Evolutionary conservation across 2,797 vertebrate species (phyloP), one percentile per base, ranked within the genome.

Genomic region (Rhadinocentrus ornatus): DNA sequence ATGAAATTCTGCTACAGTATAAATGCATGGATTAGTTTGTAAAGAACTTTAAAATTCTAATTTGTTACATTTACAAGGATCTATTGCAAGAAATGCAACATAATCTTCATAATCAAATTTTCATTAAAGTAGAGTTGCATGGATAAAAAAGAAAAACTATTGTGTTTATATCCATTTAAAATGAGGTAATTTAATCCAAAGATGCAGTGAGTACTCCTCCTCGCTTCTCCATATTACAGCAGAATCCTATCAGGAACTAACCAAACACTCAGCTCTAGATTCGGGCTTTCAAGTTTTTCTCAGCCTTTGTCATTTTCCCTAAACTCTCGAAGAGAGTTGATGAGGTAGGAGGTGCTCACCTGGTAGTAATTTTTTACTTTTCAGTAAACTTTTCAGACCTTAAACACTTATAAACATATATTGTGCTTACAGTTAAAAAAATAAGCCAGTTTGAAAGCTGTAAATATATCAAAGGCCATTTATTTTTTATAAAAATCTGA

Each of bases 391-490:
- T n/a, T n/a, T n/a, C n/a, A n/a, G n/a, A n/a, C n/a, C 46, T 53
- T 26, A 37, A 29, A 60, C 27, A 18, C 16, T 15, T 18, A 13
- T 62, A 62, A 13, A 62, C 37, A 22, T 24, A 35, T n/a, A 55
- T 46, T n/a, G 46, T 9, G 22, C 9, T 50, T 50, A 50, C n/a
- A 22, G 31, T 32, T 24, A 3, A 62, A 6, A 56, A 50, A 66
- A 57, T 54, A 7, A 63, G 52, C 26, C 16, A 15, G 27, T 60
- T 6, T 44, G 24, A 55, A 73, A 74, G 24, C 35, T 27, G 34
- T 70, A 10, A n/a, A 50, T 18, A 18, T 44, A 62, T 29, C 1
- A 15, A 53, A 4, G 9, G n/a, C 2, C 22, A 20, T 2, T 65
- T 53, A 54, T 35, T 35, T 65, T 8, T 12, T n/a, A 35, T 54